Conservation (phyloP, 2,888 invertebrate genomes). For the Melieria omissa region DNA sequence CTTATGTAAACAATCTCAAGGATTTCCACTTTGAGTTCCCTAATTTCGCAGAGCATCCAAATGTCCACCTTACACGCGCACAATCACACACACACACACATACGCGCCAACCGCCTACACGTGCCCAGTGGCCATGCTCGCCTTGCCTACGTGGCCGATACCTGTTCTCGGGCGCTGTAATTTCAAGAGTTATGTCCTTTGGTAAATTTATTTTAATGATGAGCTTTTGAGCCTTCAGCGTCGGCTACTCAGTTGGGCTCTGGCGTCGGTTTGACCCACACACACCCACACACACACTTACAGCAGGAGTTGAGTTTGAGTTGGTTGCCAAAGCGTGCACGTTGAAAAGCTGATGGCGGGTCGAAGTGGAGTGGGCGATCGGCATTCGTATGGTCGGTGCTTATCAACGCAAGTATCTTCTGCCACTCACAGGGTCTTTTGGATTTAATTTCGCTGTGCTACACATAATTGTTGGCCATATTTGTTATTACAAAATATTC, state of each 20-base stretch:
- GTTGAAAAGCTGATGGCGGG: constrained; percentile 19
- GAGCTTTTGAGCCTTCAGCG: constrained; percentile 43
- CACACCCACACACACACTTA: constrained; percentile 15
- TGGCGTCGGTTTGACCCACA: too few species aligned
- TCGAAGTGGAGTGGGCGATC: not conserved
- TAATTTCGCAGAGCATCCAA: constrained; percentile 33
- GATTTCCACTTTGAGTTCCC: constrained; percentile 54
- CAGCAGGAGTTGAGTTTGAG: too few species aligned
- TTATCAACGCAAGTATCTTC: constrained; percentile 20
- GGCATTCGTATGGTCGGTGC: constrained; percentile 21
- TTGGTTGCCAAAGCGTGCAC: too few species aligned
- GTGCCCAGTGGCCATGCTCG: not conserved
- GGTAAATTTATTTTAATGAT: constrained; percentile 53
- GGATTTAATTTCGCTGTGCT: constrained; percentile 46
- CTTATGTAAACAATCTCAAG: constrained; percentile 52
- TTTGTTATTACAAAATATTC: too few species aligned
- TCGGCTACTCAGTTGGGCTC: too few species aligned
- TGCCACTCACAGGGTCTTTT: constrained; percentile 45
- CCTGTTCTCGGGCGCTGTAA: not conserved
- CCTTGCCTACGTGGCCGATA: not conserved
- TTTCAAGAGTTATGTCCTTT: constrained; percentile 31
- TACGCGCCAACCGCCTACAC: not conserved
- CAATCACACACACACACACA: not conserved
- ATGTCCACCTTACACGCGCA: constrained; percentile 1
- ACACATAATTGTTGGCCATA: too few species aligned